phyloP scores from a whole-genome alignment of 2,113 vertebrate species.

The Isichthys henryi region DNA sequence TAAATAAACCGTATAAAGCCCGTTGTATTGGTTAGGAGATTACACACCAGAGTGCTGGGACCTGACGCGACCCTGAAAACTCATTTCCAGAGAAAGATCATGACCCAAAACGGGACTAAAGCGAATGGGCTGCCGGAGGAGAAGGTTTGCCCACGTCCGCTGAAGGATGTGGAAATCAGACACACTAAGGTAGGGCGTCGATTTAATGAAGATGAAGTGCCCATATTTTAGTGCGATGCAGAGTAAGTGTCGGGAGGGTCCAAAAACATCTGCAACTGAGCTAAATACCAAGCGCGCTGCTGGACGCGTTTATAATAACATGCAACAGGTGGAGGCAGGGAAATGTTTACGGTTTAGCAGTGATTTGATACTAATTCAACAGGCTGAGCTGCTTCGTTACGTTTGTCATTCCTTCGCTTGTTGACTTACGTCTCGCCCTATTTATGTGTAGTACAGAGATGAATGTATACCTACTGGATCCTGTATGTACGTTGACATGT shows the following conservation, averaged over 20 bases:
- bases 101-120: conserved; percentile 69
- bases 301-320: neutral
- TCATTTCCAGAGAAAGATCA: conserved; percentile 28
- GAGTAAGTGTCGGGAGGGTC: neutral
- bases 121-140: conserved; percentile 67
- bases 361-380: neutral
- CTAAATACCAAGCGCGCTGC: neutral
- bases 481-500: neutral
- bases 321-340: neutral
- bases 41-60: conserved; percentile 26
- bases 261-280: neutral
- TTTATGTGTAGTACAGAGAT: neutral
- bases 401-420: neutral
- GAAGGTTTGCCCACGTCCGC: conserved; percentile 61
- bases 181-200: conserved; percentile 73
- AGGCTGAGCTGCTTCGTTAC: neutral
- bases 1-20: conserved; percentile 40
- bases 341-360: neutral
- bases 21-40: conserved; percentile 22
- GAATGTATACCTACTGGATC: neutral
- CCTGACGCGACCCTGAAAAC: conserved; percentile 10
- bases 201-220: neutral
- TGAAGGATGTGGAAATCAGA: conserved; percentile 61
- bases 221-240: neutral
- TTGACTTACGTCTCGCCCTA: neutral